Base-by-base conservation (phyloP, 2,113 vertebrate species). In the Fregetta grallaria region DNA sequence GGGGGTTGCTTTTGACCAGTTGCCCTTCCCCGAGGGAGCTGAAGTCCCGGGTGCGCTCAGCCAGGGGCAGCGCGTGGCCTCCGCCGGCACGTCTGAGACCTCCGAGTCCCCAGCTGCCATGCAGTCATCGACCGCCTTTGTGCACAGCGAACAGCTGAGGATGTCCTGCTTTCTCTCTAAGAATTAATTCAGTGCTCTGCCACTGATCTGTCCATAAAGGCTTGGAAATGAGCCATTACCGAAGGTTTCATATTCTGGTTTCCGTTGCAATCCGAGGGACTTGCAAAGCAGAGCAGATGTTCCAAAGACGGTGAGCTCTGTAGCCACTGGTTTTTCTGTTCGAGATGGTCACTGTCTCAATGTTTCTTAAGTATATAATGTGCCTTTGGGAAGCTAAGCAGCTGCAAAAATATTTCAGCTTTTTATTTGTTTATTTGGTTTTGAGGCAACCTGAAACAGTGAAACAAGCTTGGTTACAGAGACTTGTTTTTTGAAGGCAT, bases 171-270 rank as follows among this genome's bases (percentile, higher is more conserved):
- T 61, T 67, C 70, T 81, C 53, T 76, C 83, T 8, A 76, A 62
- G 70, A 73, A 66, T 63, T 63, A 86, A 66, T 59, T 52, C 58
- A 13, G 15, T 87, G 62, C 71, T 65, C 50, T 66, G n/a, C 44
- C 47, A 26, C 68, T 81, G 89, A 85, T 90, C 66, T 81, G 61
- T 53, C 85, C 52, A 6, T 71, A 80, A 83, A 90, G 52, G 22
- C 75, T 90, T 96, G 95, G 93, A 94, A 72, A 71, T 15, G 62
- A 89, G 58, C 91, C 61, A 59, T 87, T 70, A 45, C 67, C 7
- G 2, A 81, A 77, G 65, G 79, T 92, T 92, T 94, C 13, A 6
- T 86, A 92, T 93, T 72, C 82, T 81, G 68, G 27, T 56, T 88
- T 93, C 61, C 11, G 40, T 82, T 87, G n/a, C 63, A 71, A 45